Base-by-base conservation (phyloP, 2,113 vertebrate genomes). In the Columba janthina region DNA sequence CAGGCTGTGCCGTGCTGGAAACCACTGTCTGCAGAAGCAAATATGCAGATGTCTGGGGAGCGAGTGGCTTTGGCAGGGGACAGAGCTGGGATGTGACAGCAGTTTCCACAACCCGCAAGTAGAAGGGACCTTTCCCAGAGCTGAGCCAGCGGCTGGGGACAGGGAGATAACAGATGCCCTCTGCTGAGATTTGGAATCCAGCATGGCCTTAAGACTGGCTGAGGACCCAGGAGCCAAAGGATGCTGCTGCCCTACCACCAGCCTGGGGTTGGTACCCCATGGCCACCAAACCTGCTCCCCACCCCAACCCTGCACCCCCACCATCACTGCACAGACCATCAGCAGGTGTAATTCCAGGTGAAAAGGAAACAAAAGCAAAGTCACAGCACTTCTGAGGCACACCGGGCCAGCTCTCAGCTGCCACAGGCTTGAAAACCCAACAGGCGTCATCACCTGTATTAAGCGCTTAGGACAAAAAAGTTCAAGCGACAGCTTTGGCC, bases 61-160 rank as follows among this genome's bases (percentile, higher is more conserved):
- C 0, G 6, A 29, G 44, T 2, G 36, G 50, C 57, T 50, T 38
- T 2, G 1, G 53, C 1, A 2, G 29, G 25, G 57, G 61, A 57
- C 44, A 53, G 11, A 64, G 13, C 13, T 42, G 46, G 36, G 85
- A 74, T 25, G 13, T 0, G 21, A 34, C 69, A 85, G 65, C 1
- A 1, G 15, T 22, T 61, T n/a, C 44, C 19, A 51, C n/a, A 74
- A 8, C n/a, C 51, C 26, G 10, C 34, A 36, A 44, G 18, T 0
- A 77, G 44, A 26, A 84, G 9, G 9, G 69, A 67, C 13, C 24
- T 50, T 44, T 44, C 42, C 42, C 42, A 44, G 42, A 44, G 42
- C 42, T 17, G 42, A 44, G 42, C 42, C 42, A 44, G 42, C 16
- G 3, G 42, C 42, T 44, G 42, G 42, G 42, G 42, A 44, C 16